Evolutionary conservation across 2,888 invertebrate genomes (phyloP).

Genomic region (Cerceris ruficornis): DNA sequence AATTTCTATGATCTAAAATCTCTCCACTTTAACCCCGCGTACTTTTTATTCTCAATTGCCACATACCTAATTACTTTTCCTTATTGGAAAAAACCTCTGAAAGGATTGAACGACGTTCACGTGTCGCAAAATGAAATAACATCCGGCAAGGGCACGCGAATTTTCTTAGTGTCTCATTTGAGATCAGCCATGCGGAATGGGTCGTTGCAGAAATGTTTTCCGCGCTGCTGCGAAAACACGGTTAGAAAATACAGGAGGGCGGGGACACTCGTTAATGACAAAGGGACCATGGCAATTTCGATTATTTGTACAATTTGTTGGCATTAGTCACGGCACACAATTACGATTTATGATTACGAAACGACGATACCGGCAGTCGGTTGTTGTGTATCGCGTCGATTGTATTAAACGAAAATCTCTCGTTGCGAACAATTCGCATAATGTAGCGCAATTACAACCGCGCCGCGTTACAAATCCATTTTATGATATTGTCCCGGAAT

Average conservation of each 20-base stretch:
- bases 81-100: no score
- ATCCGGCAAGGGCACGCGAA: no score
- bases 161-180: slow-evolving; percentile 17
- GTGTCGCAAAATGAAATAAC: no score
- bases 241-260: background rate
- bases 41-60: no score
- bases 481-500: background rate
- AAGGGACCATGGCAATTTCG: slow-evolving; percentile 2
- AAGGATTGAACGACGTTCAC: no score
- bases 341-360: slow-evolving; percentile 23
- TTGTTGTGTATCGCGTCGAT: background rate
- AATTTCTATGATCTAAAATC: no score
- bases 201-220: slow-evolving; percentile 20
- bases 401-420: slow-evolving; percentile 8
- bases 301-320: slow-evolving; percentile 4
- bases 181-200: slow-evolving; percentile 8
- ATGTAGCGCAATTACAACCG: slow-evolving; percentile 8
- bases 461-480: background rate
- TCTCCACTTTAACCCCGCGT: no score
- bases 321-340: slow-evolving; percentile 7
- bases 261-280: background rate
- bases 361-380: background rate
- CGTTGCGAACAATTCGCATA: background rate
- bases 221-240: slow-evolving; percentile 19
- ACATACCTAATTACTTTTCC: no score